phyloP scores from a whole-genome alignment of 2,888 invertebrate genomes.

The Actias luna region DNA sequence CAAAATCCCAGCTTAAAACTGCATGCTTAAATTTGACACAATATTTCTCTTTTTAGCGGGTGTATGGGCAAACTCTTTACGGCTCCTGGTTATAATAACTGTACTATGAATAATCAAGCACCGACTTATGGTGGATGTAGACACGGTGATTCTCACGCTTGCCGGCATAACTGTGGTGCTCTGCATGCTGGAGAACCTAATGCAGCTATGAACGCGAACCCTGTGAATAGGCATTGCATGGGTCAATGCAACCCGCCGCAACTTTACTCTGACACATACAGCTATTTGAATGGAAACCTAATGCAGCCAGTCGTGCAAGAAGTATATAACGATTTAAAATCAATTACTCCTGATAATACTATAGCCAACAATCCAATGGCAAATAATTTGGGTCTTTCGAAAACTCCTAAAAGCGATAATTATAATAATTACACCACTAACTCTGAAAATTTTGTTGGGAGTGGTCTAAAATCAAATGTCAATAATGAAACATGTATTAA shows the following conservation, averaged over 20 bases:
- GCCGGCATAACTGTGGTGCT: constrained; percentile 31
- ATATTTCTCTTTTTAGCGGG: constrained; percentile 55
- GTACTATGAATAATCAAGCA: constrained; percentile 32
- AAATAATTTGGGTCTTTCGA: constrained; percentile 48
- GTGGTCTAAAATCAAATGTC: background rate
- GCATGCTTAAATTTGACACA: background rate
- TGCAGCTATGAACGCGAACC: constrained; percentile 24
- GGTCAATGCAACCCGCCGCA: constrained; percentile 59
- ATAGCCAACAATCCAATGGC: constrained; percentile 57
- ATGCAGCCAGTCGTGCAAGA: constrained; percentile 70
- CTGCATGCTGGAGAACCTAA: constrained; percentile 47
- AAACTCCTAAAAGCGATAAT: constrained; percentile 15
- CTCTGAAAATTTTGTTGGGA: background rate
- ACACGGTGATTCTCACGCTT: constrained; percentile 46
- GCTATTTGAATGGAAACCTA: constrained; percentile 60
- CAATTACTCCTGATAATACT: constrained; percentile 59
- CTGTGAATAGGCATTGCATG: constrained; percentile 40
- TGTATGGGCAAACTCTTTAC: constrained; percentile 73
- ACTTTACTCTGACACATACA: constrained; percentile 65
- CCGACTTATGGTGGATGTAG: constrained; percentile 44
- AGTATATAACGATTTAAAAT: constrained; percentile 66
- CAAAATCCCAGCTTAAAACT: too few relatives aligned
- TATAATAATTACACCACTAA: constrained; percentile 21
- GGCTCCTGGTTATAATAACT: constrained; percentile 33
- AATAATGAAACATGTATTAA: constrained; percentile 8